Base-by-base conservation (phyloP, 2,113 vertebrate species). In the Cololabis saira region DNA sequence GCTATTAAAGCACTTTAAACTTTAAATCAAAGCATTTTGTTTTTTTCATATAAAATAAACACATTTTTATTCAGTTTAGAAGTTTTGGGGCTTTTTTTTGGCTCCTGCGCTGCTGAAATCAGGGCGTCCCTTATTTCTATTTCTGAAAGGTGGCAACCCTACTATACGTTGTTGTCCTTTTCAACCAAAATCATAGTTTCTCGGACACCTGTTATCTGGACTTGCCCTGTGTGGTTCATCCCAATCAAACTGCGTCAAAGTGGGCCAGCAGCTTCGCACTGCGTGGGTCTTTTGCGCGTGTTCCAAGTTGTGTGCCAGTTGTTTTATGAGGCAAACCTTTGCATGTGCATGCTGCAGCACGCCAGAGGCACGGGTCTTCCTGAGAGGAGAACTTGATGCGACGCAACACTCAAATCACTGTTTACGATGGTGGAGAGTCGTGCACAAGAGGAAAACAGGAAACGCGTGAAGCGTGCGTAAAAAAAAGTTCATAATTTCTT, bases 261-360 rank as follows among this genome's bases (percentile, higher is more conserved):
- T 2, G 22, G 51, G 55, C 21, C 9, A 41, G 13, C 66, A 53
- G 45, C 75, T 52, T 66, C 56, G 33, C 40, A 2, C 50, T 7
- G 56, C 18, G 12, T 5, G 61, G 33, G 44, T 63, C 11, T 78
- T 80, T 80, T 77, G 50, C 74, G 61, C 77, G 37, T 83, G 69
- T 70, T 84, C 43, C 24, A 64, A 57, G 52, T 57, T 54, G 51
- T 54, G 48, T 66, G 51, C n/a, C 27, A 15, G 18, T 69, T 40
- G 57, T 42, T 82, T 65, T 76, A 17, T 44, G 73, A 50, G 37
- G 54, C 55, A 79, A 74, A 78, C 80, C 21, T 9, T 44, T 41
- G 44, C 44, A 53, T 2, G 21, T 52, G 67, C 87, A 71, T 84
- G 87, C 77, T 69, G 67, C 49, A 78, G 82, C 89, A 87, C 65